phyloP scores from a whole-genome alignment of 2,113 vertebrate genomes.

The Mellivora capensis region DNA sequence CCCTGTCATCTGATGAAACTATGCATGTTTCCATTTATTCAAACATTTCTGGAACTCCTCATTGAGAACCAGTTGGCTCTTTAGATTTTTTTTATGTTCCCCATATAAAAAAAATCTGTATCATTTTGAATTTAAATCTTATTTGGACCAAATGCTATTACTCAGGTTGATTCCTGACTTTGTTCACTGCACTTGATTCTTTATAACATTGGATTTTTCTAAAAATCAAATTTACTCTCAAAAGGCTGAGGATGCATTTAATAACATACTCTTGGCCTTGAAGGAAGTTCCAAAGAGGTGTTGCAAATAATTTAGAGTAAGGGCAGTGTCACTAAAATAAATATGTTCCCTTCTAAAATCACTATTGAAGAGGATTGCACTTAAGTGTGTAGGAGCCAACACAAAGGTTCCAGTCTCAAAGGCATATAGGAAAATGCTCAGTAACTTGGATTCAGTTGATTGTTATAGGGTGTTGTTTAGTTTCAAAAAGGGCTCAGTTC shows the following conservation, averaged over 20 bases:
- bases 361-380: background rate
- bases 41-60: constrained; percentile 23
- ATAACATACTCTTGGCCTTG: background rate
- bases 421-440: background rate
- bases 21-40: constrained; percentile 41
- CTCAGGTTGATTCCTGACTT: background rate
- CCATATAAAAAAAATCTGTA: background rate
- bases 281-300: background rate
- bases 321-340: background rate
- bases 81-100: background rate
- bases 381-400: background rate
- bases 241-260: background rate
- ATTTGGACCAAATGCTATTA: background rate
- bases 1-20: constrained; percentile 2
- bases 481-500: background rate
- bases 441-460: background rate
- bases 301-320: background rate
- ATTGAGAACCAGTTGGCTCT: background rate
- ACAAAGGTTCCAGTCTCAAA: background rate
- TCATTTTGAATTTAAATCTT: constrained; percentile 7
- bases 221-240: constrained; percentile 8
- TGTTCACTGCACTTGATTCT: constrained; percentile 30
- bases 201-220: background rate
- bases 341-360: background rate
- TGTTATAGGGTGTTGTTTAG: background rate